Conservation (phyloP, 1,140 invertebrate species). For the Agrilus planipennis region DNA sequence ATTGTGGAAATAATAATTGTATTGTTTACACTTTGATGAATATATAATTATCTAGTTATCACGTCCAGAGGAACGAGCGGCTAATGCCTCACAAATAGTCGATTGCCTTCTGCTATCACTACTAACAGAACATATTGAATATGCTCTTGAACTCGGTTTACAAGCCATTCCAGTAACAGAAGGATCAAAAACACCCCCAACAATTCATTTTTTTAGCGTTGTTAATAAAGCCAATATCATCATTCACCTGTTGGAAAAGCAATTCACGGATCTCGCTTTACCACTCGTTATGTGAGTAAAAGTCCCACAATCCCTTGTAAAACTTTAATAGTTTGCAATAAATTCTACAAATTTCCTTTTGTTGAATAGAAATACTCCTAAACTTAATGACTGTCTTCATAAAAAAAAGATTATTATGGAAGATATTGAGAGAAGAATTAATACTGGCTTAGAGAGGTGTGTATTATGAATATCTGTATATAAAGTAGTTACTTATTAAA, state of each 20-base stretch:
- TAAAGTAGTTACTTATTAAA: constrained; percentile 2
- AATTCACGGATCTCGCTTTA: constrained; percentile 80
- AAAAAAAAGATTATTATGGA: constrained; percentile 79
- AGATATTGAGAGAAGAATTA: constrained; percentile 84
- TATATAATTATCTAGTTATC: constrained; percentile 54
- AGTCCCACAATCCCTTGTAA: no score
- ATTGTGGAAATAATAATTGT: constrained; percentile 25
- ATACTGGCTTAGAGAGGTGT: constrained; percentile 71
- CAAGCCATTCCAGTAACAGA: constrained; percentile 87
- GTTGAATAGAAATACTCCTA: constrained; percentile 65
- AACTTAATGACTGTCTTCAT: constrained; percentile 75
- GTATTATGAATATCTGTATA: constrained; percentile 6
- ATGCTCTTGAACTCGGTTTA: constrained; percentile 87
- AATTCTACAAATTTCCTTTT: constrained; percentile 11
- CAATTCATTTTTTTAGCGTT: constrained; percentile 91
- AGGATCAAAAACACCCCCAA: constrained; percentile 57
- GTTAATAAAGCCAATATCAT: constrained; percentile 92
- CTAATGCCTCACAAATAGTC: constrained; percentile 73
- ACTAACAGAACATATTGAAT: constrained; percentile 88
- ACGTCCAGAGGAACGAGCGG: constrained; percentile 60
- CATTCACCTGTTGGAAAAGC: constrained; percentile 89
- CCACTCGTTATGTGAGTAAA: constrained; percentile 71
- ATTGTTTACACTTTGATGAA: not conserved
- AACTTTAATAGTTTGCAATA: no score
- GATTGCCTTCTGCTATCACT: constrained; percentile 80